Evolutionary conservation across 2,888 invertebrate genomes (phyloP), one percentile per base, ranked within the genome.

Genomic region (Hesperia comma): DNA sequence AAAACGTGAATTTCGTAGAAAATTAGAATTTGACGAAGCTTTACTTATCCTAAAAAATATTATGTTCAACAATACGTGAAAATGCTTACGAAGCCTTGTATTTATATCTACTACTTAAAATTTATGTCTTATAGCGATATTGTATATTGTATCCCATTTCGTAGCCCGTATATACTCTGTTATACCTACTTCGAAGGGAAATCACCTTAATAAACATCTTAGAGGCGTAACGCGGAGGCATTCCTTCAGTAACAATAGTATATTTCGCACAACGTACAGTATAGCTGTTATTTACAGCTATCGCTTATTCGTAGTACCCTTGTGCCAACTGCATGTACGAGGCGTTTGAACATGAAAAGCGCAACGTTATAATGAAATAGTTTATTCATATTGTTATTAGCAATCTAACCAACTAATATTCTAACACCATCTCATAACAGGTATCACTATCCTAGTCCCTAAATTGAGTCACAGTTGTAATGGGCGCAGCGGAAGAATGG

Each of bases 241-340:
- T 10, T 19, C 19, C 19, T 49, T 49, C 10, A 12, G 19, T 19
- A 2, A 21, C 49, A 19, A 8, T 46, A 12, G 49, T 49, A 43
- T 5, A 19, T 49, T 49, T 19, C 12, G 46, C 17, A 19, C 49
- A 49, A 19, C 2, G 5, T 10, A 46, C 17, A 8, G 43, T 15
- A 5, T n/a, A 15, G 15, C 43, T 15, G 15, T 21, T 12, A 49
- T 17, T 49, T 21, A 46, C 46, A 46, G 17, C 12, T 19, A 49
- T 49, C 10, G 12, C 49, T 49, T 49, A 49, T 49, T 49, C 49
- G 49, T 2, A 49, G 49, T 12, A 10, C 49, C 10, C 12, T 49
- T n/a, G 49, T 49, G 49, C 19, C 49, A 49, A 49, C 19, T 49
- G 49, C 49, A 49, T 49, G 12, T 12, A n/a, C 43, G 43, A 8